These are phyloP conservation scores for Tragelaphus strepsiceros DNA, from an alignment of 2,113 vertebrate species.

Conservation along the genomic window DNA sequence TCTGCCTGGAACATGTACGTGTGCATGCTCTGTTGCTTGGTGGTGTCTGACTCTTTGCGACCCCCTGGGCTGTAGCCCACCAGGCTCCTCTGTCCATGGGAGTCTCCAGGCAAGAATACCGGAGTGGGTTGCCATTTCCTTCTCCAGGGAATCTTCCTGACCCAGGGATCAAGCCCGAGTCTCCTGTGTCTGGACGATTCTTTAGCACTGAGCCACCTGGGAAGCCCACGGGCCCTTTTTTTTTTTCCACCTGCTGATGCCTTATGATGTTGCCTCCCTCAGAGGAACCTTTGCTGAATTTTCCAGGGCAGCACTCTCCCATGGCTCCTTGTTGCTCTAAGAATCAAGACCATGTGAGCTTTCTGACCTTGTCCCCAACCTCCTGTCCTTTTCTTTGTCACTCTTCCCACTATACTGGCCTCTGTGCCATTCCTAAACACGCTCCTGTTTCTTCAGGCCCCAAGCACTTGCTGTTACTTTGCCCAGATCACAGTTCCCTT, in stretches of 20 bases:
- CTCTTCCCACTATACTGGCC: not conserved
- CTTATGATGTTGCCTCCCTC: not conserved
- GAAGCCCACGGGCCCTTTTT: not conserved
- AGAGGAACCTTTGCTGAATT: not conserved
- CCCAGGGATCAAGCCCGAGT: not conserved
- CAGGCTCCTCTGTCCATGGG: not conserved
- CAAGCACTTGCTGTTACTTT: not conserved
- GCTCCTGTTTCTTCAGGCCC: not conserved
- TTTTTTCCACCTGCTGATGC: not conserved
- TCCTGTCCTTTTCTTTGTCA: not conserved
- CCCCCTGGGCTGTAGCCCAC: not conserved
- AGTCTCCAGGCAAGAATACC: not conserved
- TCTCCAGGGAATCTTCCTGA: not conserved
- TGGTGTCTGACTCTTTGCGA: not conserved
- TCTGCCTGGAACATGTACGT: not conserved
- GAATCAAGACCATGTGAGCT: not conserved
- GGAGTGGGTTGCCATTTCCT: not conserved
- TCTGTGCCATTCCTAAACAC: not conserved
- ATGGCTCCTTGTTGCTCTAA: not conserved
- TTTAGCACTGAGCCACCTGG: not conserved
- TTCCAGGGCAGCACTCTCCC: not conserved
- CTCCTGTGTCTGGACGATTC: not conserved
- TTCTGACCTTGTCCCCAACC: not conserved
- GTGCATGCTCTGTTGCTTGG: accelerated
- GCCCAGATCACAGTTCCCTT: not conserved